Base-by-base conservation (phyloP, 2,113 vertebrate genomes). In the Gymnogyps californianus region DNA sequence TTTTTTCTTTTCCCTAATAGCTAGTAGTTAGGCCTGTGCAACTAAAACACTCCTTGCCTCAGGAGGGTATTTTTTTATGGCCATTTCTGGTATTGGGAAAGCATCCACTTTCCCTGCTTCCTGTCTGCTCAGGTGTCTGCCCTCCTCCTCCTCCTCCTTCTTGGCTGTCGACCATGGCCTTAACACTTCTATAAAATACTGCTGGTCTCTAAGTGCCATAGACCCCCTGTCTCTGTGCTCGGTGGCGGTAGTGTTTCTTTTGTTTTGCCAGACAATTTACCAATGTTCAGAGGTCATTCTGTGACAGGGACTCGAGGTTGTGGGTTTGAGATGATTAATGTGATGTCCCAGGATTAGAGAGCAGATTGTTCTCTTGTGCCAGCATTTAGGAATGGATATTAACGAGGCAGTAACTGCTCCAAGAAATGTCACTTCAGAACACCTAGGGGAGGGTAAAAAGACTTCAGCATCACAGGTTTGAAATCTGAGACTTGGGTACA, bases 381-480 rank as follows among this genome's bases (percentile, higher is more conserved):
- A 64, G 16, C 46, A 32, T 87, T 89, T 86, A 55, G 71, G 57
- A 93, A 57, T 57, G 44, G 62, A 9, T 90, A n/a, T 92, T 85
- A 86, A 62, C 13, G 5, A 62, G 57, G 44, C 47, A 89, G 64
- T 71, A 86, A 85, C 47, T 89, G 34, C 42, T 94, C 46, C 67
- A 55, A 51, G 88, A 86, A 83, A 38, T 81, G 46, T 3, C 76
- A 87, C 25, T 81, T 90, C 51, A 88, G 54, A 88, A 62, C 25
- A 46, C 22, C 42, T 55, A 88, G 75, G 87, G 87, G 78, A 95
- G 96, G 62, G 84, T 93, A 83, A 78, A 94, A 94, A 92, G 76
- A 62, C n/a, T 94, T 36, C 69, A 96, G 70, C 87, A 87, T 87
- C 46, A 31, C 55, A 87, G 76, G 84, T 96, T 93, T 94, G 93